These are phyloP conservation scores for Virgularia gustaviana DNA, from an alignment of 92 coral and sea anemone species.

Conservation along the genomic window DNA sequence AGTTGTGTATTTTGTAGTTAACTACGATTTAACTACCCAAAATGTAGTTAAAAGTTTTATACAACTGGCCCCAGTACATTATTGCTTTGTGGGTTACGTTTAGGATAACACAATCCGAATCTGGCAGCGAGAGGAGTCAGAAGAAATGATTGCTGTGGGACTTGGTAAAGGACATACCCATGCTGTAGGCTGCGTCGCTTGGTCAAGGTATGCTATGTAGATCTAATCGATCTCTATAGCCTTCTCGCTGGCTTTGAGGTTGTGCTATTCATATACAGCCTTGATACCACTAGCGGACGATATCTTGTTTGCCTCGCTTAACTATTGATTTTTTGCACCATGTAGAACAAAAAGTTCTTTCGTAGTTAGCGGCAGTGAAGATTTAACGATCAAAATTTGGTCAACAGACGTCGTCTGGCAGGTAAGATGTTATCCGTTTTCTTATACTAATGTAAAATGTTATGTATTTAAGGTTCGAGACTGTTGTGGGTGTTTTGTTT, in stretches of 20 bases:
- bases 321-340: neutral
- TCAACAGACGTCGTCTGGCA: slow-evolving; percentile 40
- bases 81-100: neutral
- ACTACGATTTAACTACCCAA: no score
- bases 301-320: neutral
- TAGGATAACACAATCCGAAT: slow-evolving; percentile 78
- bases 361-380: slow-evolving; percentile 89
- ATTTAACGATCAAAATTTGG: slow-evolving; percentile 85
- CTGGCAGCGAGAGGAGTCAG: slow-evolving; percentile 51
- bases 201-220: slow-evolving; percentile 63
- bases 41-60: no score
- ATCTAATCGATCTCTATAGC: no score
- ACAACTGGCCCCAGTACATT: no score
- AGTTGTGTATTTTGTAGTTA: no score
- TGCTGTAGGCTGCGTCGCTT: slow-evolving; percentile 80
- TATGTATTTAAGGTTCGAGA: neutral
- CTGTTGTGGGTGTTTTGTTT: neutral
- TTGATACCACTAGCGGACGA: neutral
- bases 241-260: neutral
- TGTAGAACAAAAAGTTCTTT: slow-evolving; percentile 59
- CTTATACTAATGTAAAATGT: neutral
- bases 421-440: slow-evolving; percentile 1
- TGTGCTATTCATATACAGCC: neutral
- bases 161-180: slow-evolving; percentile 85
- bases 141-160: slow-evolving; percentile 55